Percentiles rank a stretch among this genome's conserved stretches.
These are phyloP conservation scores for Brienomyrus brachyistius DNA, from an alignment of 2,113 vertebrate genomes.

Conservation along the genomic window DNA sequence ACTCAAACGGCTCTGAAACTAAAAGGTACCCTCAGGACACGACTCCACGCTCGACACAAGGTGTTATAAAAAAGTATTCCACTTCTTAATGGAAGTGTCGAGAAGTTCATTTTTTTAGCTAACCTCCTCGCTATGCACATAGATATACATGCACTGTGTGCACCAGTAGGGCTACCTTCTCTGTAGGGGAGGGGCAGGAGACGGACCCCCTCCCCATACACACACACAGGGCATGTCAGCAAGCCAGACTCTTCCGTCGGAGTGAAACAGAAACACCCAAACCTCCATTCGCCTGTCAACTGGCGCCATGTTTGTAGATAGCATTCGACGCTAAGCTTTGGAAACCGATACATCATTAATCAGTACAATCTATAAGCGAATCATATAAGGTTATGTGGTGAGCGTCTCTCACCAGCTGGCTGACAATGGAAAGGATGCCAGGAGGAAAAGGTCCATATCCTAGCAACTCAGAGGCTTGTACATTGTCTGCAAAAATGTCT, in stretches of 20 bases:
- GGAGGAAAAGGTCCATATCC: background rate
- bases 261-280: background rate
- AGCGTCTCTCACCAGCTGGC: background rate
- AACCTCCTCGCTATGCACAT: background rate
- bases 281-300: background rate
- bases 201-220: background rate
- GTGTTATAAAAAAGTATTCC: background rate
- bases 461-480: background rate
- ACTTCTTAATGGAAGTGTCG: background rate
- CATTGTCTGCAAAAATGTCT: background rate
- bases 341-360: background rate
- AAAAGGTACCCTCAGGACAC: background rate
- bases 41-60: background rate
- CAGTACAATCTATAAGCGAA: background rate
- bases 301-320: background rate
- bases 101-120: background rate
- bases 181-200: background rate
- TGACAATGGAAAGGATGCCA: background rate
- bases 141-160: background rate
- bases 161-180: background rate
- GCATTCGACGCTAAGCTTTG: background rate
- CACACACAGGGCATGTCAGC: background rate
- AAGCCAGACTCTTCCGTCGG: background rate
- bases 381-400: background rate
- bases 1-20: background rate